Percentiles rank a stretch among this genome's conserved stretches.
These are phyloP conservation scores for Lumbricus terrestris DNA, from an alignment of 2,888 invertebrate genomes.

Conservation along the genomic window DNA sequence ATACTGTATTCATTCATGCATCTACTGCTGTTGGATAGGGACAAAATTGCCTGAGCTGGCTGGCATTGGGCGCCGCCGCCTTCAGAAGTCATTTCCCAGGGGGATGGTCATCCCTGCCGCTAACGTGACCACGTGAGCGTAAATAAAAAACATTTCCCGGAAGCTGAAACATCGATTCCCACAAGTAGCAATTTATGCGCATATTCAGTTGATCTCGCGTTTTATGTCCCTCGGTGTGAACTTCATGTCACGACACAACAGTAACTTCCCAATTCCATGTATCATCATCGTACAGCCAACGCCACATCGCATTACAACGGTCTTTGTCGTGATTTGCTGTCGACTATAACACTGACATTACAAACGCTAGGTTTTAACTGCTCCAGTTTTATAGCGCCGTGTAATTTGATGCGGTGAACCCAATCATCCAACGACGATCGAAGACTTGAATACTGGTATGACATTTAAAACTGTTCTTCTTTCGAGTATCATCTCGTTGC, in stretches of 20 bases:
- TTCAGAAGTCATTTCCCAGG: neutral
- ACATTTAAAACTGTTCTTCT: neutral
- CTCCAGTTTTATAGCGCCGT: neutral
- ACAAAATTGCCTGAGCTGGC: neutral
- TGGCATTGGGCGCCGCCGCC: no score
- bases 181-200: neutral
- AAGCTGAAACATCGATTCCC: neutral
- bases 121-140: neutral
- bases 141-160: no score
- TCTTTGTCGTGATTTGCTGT: neutral
- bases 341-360: neutral
- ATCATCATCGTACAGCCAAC: neutral
- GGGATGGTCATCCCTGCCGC: no score
- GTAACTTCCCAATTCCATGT: neutral
- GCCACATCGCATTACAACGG: neutral
- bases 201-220: neutral
- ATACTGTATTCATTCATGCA: slow-evolving; percentile 12
- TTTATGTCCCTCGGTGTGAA: neutral
- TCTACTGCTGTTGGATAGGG: neutral
- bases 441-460: neutral
- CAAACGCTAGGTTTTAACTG: neutral
- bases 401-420: neutral
- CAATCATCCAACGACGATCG: neutral
- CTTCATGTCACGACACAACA: neutral
- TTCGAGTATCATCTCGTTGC: neutral